Evolutionary conservation across 2,888 invertebrate species (phyloP), one percentile per base, ranked within the genome.

Genomic region (Parelbella ahira): DNA sequence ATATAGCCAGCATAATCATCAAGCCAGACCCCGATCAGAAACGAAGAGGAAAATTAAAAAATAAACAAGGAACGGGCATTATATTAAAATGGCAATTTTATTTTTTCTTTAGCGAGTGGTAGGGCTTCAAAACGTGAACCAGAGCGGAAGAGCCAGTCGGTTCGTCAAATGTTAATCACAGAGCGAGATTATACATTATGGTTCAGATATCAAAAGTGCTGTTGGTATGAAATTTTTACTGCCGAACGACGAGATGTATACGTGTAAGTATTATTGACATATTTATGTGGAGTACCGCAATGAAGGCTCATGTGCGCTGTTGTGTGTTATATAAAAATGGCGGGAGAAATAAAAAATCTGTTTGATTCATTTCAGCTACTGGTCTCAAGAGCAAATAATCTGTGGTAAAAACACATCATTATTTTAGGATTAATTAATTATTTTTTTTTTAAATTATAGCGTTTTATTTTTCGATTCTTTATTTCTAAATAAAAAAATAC

Each of bases 161-260:
- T 79, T 78, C 80, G 71, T 71, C 75, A 78, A 82, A 81, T 78
- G 83, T 83, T 84, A 84, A 86, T 86, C 83, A 83, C 70, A 70
- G 70, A 67, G 71, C 71, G 73, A 67, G 64, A 74, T 76, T 76
- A 79, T 78, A 76, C 80, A 67, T 72, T 64, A 83, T 80, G 84
- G 77, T 80, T 84, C 78, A 80, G 68, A 82, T 81, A 84, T 84
- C 84, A 84, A 78, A 82, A 72, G 73, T 65, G 58, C 54, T 49
- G 46, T 50, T 54, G 63, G 56, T 65, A 64, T 67, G 63, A 67
- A 62, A 67, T 73, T 75, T 73, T 68, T 68, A 63, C 66, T 66
- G 63, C 58, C 63, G 74, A 70, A 76, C 72, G 73, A 74, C 67
- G 72, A 70, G 57, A 51, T 56, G 59, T 28, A 20, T 7, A 11